Evolutionary conservation across 2,797 vertebrate species (phyloP), one percentile per base, ranked within the genome.

Genomic region (Alectoris magna): DNA sequence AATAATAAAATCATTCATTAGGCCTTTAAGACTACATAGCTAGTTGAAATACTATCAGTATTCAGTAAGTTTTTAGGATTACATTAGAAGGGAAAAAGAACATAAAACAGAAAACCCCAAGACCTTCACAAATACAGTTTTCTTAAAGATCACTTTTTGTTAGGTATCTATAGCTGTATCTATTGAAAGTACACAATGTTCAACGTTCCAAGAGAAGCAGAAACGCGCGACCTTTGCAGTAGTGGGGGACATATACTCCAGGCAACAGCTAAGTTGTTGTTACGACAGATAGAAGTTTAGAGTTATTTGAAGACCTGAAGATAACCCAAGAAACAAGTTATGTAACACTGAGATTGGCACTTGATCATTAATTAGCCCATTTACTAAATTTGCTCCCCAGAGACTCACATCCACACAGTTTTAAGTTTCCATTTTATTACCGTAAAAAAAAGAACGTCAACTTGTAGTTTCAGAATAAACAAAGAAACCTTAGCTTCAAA

Each of bases 381-480:
- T 34, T 46, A 53, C 67, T 93, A 46, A 1, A 1, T 62, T 78
- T 94, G 88, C 63, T 91, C 83, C 87, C 92, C 75, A 94, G 44
- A 91, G 90, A 94, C 77, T 96, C 91, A 70, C 59, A 0, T 44
- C 94, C 79, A 92, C 91, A 72, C 19, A 69, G 73, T n/a, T 95
- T 82, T 17, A 75, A 63, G 43, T 89, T 93, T 94, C 76, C 10
- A 38, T 91, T 88, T 96, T 91, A 92, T 95, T 93, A 90, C 70
- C 6, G 26, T 92, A 95, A 95, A 96, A 96, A 96, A 95, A 85
- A 87, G 94, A 94, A 91, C 87, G 72, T 93, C 29, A 88, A 90
- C 84, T 90, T 84, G 86, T 90, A 94, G 74, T 94, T 95, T 91
- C 78, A 93, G 77, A 94, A 72, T 84, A 95, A 95, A 91, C 80